Percentiles rank a stretch among this genome's conserved stretches.
These are phyloP conservation scores for Halcyon badia DNA, from an alignment of 2,797 vertebrate genomes.

Conservation along the genomic window DNA sequence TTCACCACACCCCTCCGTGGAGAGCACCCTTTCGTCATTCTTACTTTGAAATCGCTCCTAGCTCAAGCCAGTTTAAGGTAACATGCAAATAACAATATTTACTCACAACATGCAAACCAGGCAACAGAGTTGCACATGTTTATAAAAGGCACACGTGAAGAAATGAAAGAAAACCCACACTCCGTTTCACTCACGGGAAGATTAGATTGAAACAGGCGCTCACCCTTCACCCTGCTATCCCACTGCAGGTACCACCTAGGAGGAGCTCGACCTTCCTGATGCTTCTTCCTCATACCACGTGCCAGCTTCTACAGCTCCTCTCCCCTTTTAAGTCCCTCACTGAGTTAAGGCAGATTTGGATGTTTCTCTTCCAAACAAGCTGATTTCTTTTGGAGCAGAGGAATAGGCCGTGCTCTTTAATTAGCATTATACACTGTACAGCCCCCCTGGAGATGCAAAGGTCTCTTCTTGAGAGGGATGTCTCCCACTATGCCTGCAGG, in stretches of 20 bases:
- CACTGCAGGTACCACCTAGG: not conserved
- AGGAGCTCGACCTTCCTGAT: not conserved
- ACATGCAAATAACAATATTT: constrained; percentile 57
- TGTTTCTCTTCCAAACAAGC: constrained; percentile 1
- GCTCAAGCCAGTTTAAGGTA: constrained; percentile 31
- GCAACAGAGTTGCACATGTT: constrained; percentile 18
- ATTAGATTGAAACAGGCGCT: not conserved
- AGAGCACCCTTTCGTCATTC: not conserved
- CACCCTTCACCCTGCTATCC: not conserved
- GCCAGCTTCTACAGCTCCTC: not conserved
- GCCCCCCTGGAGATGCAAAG: not conserved
- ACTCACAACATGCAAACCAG: constrained; percentile 46
- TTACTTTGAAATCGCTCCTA: constrained; percentile 14
- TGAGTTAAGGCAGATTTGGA: not conserved
- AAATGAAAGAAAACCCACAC: constrained; percentile 66
- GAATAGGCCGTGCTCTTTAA: not conserved
- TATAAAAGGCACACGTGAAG: constrained; percentile 44
- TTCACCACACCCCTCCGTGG: rapidly evolving
- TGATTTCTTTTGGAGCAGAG: not conserved
- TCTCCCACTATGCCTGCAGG: not conserved
- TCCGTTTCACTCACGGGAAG: constrained; percentile 11
- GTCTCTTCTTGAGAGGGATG: not conserved
- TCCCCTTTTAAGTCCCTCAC: constrained; percentile 34
- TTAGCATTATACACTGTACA: rapidly evolving
- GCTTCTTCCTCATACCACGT: not conserved